These are phyloP conservation scores for Phalloptychus januarius DNA, from an alignment of 2,797 vertebrate species.

Conservation along the genomic window DNA sequence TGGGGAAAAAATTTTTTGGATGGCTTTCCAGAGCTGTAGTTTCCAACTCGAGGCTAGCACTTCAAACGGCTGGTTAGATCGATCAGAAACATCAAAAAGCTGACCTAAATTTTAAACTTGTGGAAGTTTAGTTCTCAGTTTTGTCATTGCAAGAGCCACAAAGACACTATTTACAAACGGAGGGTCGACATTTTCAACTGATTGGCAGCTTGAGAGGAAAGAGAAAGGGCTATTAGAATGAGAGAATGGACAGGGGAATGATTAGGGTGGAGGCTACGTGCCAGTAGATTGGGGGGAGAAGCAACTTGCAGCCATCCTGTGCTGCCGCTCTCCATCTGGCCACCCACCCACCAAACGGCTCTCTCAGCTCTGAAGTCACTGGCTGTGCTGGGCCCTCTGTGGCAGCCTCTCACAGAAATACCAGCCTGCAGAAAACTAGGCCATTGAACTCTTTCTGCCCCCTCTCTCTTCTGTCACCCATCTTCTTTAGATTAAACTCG, in stretches of 20 bases:
- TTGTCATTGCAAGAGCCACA: not conserved
- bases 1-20: conserved; percentile 2
- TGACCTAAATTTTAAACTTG: not conserved
- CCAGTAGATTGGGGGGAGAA: conserved; percentile 50
- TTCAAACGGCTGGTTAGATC: not conserved
- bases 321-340: conserved; percentile 67
- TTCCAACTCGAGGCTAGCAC: conserved; percentile 2
- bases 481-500: conserved; percentile 52
- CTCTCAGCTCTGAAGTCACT: conserved; percentile 64
- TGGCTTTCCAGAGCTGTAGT: conserved; percentile 17
- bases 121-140: not conserved
- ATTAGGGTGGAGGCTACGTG: conserved; percentile 45
- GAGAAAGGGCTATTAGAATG: conserved; percentile 16
- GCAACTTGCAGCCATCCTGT: conserved; percentile 43
- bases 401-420: conserved; percentile 58
- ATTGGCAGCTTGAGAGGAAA: conserved; percentile 34
- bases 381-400: conserved; percentile 54
- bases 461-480: conserved; percentile 22
- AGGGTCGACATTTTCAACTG: conserved; percentile 16
- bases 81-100: not conserved
- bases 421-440: conserved; percentile 68
- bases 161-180: not conserved
- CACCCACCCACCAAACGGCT: conserved; percentile 46
- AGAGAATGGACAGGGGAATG: conserved; percentile 45
- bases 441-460: conserved; percentile 73